Base-by-base conservation (phyloP, 37 sponge, comb jelly and placozoan species). In the Bolinopsis microptera region DNA sequence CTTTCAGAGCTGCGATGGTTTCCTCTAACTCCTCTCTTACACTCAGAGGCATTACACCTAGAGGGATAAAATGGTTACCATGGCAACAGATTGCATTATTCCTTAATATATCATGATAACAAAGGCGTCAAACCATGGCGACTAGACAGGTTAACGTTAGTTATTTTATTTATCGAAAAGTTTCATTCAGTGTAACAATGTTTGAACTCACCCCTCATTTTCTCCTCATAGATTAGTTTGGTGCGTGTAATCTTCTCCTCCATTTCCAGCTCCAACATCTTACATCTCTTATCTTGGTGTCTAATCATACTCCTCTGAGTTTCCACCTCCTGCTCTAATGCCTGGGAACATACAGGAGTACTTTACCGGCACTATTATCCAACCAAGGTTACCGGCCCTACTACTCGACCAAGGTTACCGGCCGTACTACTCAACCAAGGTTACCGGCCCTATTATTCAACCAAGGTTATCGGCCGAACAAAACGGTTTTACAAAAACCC, bases 271-370 rank as follows among this genome's bases (percentile, higher is more conserved):
- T 24, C 37, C 22, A 36, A 3, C 38, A 80, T 35, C 37, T 80
- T 16, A 8, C 82, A 18, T 36, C 30, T 28, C 22, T 80, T 80
- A 34, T 80, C 82, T 31, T 30, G 82, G 38, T 80, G 82, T 31
- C 38, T 80, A 8, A 80, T 80, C 36, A 80, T 16, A 33, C 37
- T 35, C 37, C 82, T 34, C 82, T 80, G 82, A 16, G 82, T 80
- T 2, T 80, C 82, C 3, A 80, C 82, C 82, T 80, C 82, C 23
- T 80, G 82, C 23, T 80, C 82, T 34, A 80, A 22, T 80, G 82
- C 82, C 82, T 80, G 82, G 75, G 16, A 22, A 5, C 27, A 28
- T 23, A 25, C n/a, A n/a, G n/a, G n/a, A n/a, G n/a, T n/a, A n/a
- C n/a, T n/a, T n/a, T n/a, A n/a, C n/a, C n/a, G n/a, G n/a, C n/a